These are phyloP conservation scores for Cyphomyrmex costatus DNA, from an alignment of 1,140 invertebrate genomes.

Conservation along the genomic window DNA sequence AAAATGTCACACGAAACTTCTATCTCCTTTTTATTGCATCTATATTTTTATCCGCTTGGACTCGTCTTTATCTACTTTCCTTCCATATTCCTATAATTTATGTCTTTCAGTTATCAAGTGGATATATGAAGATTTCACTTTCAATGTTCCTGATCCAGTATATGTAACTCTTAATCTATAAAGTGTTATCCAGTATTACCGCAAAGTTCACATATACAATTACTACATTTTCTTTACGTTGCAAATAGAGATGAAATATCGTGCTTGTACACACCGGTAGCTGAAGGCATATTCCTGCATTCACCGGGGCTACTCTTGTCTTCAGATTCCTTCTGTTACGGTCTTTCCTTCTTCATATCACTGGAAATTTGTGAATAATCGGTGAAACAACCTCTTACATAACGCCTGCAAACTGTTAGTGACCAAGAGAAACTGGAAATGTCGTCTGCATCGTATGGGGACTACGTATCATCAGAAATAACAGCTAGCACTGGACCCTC, in stretches of 20 bases:
- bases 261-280: slow-evolving; percentile 69
- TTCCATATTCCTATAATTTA: slow-evolving; percentile 68
- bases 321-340: slow-evolving; percentile 68
- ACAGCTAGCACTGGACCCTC: slow-evolving; percentile 3
- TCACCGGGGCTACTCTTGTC: slow-evolving; percentile 65
- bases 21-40: slow-evolving; percentile 57
- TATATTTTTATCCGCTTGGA: slow-evolving; percentile 59
- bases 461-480: background rate
- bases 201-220: background rate
- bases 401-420: background rate
- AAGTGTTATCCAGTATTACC: background rate
- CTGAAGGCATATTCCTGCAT: slow-evolving; percentile 75
- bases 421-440: background rate
- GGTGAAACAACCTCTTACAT: background rate
- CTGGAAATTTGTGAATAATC: slow-evolving; percentile 59
- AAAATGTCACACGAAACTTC: slow-evolving; percentile 66
- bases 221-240: background rate
- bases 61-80: slow-evolving; percentile 61
- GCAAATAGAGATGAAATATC: background rate
- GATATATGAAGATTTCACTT: slow-evolving; percentile 38
- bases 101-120: slow-evolving; percentile 54
- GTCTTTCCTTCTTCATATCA: slow-evolving; percentile 78
- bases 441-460: background rate
- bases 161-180: background rate
- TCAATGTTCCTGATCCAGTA: slow-evolving; percentile 44